phyloP scores from a whole-genome alignment of 2,888 invertebrate species.

The Melinaea menophilus region DNA sequence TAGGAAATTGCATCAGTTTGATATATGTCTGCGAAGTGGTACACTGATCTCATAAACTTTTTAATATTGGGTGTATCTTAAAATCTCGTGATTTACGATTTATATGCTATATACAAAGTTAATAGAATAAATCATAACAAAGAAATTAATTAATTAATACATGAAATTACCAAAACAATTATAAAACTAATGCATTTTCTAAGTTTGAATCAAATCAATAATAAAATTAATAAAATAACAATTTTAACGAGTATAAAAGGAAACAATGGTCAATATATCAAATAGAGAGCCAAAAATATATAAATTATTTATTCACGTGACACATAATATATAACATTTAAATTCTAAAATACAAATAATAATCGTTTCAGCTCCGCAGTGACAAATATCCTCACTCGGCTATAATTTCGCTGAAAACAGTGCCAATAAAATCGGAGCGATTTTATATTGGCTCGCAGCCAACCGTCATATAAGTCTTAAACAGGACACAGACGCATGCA shows the following conservation, averaged over 20 bases:
- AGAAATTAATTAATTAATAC: too few relatives aligned
- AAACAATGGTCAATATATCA: not conserved
- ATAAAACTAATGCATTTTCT: not conserved
- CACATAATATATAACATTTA: conserved; percentile 13
- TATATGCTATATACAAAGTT: too few relatives aligned
- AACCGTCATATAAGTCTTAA: conserved; percentile 41
- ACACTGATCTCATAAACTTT: too few relatives aligned
- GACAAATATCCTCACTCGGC: conserved; percentile 31
- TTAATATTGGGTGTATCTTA: too few relatives aligned
- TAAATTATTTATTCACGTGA: not conserved
- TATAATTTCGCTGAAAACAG: conserved; percentile 58
- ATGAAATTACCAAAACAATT: not conserved
- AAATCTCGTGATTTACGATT: too few relatives aligned
- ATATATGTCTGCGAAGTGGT: too few relatives aligned
- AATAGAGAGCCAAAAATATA: not conserved
- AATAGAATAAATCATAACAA: too few relatives aligned
- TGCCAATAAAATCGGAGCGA: conserved; percentile 55
- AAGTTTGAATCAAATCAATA: not conserved
- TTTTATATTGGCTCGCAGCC: conserved; percentile 50
- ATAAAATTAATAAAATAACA: not conserved
- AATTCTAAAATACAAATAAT: conserved; percentile 27
- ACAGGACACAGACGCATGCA: conserved; percentile 7
- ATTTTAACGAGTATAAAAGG: too few relatives aligned
- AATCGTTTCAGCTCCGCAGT: conserved; percentile 27
- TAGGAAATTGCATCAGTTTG: too few relatives aligned